Conservation (phyloP, 2,797 vertebrate species). For the Pangasius larnaudii region DNA sequence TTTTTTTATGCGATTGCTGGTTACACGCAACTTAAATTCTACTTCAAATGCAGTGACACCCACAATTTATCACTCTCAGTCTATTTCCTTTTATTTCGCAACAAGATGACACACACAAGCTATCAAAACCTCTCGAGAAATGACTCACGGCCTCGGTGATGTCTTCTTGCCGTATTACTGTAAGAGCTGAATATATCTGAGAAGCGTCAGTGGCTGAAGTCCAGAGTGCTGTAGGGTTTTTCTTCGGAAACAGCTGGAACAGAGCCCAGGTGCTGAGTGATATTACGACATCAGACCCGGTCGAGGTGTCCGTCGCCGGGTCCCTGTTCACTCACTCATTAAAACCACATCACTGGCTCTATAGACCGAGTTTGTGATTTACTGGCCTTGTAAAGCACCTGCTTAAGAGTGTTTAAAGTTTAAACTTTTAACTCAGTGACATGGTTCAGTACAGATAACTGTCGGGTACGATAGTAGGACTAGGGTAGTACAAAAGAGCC, state of each 20-base stretch:
- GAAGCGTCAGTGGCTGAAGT: not conserved
- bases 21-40: not conserved
- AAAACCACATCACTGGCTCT: not conserved
- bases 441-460: not conserved
- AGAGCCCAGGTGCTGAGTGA: constrained; percentile 6
- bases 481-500: too few species aligned
- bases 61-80: not conserved
- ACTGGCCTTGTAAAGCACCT: constrained; percentile 2
- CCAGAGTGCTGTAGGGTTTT: constrained; percentile 14
- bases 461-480: not conserved
- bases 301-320: not conserved
- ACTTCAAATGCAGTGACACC: not conserved
- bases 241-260: constrained; percentile 21
- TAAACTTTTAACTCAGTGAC: not conserved
- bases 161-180: not conserved
- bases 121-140: not conserved
- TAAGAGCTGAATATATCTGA: not conserved
- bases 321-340: not conserved
- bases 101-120: not conserved
- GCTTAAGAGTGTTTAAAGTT: not conserved
- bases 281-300: constrained; percentile 13
- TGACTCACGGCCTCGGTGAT: not conserved
- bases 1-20: too few species aligned
- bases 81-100: not conserved
- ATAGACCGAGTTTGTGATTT: not conserved